A percentile compares a stretch with the other conserved stretches of the same genome.
Conservation (phyloP, 1,140 invertebrate species). For the Aphelinus certus region DNA sequence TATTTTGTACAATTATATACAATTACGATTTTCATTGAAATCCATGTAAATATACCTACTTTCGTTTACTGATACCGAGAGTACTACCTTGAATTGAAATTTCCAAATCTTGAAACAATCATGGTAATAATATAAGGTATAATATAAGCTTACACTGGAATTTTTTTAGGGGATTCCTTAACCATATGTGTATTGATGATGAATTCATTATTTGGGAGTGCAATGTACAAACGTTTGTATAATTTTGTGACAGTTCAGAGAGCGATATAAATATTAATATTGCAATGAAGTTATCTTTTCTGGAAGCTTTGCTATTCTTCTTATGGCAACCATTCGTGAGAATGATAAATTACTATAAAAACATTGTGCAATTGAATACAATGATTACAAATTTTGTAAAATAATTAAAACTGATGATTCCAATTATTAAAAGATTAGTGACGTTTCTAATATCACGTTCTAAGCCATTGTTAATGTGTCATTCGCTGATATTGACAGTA, state of each 20-base stretch:
- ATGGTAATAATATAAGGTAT: slow-evolving; percentile 13
- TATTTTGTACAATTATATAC: too few relatives aligned
- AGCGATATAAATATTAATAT: neutral
- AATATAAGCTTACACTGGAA: slow-evolving; percentile 11
- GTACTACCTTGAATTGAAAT: too few relatives aligned
- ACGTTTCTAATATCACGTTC: slow-evolving; percentile 15
- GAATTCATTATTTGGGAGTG: slow-evolving; percentile 10
- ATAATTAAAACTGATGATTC: slow-evolving; percentile 19
- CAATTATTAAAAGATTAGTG: slow-evolving; percentile 22
- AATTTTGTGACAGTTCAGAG: too few relatives aligned
- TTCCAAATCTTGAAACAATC: neutral
- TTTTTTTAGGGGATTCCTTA: slow-evolving; percentile 2
- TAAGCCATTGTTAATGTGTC: slow-evolving; percentile 20
- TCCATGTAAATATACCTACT: too few relatives aligned
- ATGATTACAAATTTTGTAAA: neutral
- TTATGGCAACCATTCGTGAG: slow-evolving; percentile 1
- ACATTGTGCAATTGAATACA: neutral
- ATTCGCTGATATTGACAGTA: slow-evolving; percentile 21
- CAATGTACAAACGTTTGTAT: slow-evolving; percentile 35
- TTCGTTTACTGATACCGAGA: too few relatives aligned
- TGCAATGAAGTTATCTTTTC: slow-evolving; percentile 12
- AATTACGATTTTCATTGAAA: too few relatives aligned
- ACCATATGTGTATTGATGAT: neutral
- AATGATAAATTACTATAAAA: slow-evolving; percentile 1
- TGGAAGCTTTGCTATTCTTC: slow-evolving; percentile 17